Evolutionary conservation across 2,888 invertebrate species (phyloP).

Genomic region (Neocrepidodera transversa): DNA sequence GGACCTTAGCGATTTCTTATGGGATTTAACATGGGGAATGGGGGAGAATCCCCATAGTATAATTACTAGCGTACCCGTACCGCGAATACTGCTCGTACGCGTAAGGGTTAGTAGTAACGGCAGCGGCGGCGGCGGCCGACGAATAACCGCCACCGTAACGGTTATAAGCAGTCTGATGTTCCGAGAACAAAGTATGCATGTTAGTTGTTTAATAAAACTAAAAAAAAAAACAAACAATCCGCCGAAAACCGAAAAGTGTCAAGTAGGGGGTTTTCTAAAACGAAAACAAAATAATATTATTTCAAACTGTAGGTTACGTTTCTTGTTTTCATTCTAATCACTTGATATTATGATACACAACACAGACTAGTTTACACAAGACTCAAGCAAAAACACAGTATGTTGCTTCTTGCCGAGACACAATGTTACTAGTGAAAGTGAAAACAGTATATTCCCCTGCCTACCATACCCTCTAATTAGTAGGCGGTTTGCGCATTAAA

Average conservation of each 20-base stretch:
- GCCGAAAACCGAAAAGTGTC: constrained; percentile 45
- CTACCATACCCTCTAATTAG: background rate
- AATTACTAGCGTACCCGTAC: too few relatives aligned
- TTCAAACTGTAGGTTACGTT: constrained; percentile 72
- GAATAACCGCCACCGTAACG: constrained; percentile 71
- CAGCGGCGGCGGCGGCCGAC: constrained; percentile 61
- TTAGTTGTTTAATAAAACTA: constrained; percentile 54
- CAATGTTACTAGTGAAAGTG: constrained; percentile 64
- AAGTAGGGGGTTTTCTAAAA: constrained; percentile 47
- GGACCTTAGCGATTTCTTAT: too few relatives aligned
- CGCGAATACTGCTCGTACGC: constrained; percentile 86
- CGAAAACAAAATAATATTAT: constrained; percentile 56
- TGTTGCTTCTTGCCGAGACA: constrained; percentile 63
- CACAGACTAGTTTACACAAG: constrained; percentile 82
- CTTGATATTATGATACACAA: constrained; percentile 83
- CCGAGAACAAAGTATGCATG: constrained; percentile 92
- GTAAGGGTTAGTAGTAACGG: constrained; percentile 70
- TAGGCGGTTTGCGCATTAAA: background rate
- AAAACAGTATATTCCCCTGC: constrained; percentile 54
- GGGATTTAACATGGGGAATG: too few relatives aligned
- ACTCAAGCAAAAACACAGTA: constrained; percentile 66
- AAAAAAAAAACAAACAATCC: constrained; percentile 55
- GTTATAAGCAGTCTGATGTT: constrained; percentile 70
- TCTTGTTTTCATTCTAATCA: constrained; percentile 64
- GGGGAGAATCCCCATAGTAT: too few relatives aligned